Conservation (phyloP, 2,113 vertebrate species). For the Mungos mungo region DNA sequence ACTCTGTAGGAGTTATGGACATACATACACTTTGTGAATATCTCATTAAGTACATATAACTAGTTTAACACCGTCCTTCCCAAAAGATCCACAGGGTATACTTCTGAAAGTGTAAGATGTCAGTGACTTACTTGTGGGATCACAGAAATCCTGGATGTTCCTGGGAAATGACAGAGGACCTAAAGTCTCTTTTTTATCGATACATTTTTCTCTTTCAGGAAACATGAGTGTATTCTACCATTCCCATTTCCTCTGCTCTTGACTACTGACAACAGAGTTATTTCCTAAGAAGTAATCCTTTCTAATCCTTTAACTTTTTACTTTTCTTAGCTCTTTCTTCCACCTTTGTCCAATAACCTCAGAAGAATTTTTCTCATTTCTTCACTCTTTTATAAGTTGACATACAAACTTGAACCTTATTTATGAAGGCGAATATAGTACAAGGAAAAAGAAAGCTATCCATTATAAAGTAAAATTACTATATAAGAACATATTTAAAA, state of each 20-base stretch:
- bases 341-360: neutral
- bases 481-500: neutral
- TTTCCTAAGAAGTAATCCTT: neutral
- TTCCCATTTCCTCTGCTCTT: neutral
- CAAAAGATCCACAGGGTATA: neutral
- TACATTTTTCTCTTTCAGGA: neutral
- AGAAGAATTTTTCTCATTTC: neutral
- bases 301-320: neutral
- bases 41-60: neutral
- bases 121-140: neutral
- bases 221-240: neutral
- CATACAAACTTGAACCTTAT: neutral
- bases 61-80: neutral
- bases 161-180: neutral
- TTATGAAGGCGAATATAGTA: neutral
- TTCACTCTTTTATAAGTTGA: slow-evolving; percentile 5
- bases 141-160: neutral
- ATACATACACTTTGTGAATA: neutral
- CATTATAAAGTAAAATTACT: neutral
- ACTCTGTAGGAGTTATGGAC: neutral
- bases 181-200: neutral
- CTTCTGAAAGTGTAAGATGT: neutral
- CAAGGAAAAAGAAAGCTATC: neutral
- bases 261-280: neutral
- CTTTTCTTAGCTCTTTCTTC: neutral